A percentile compares a stretch with the other conserved stretches of the same genome.
Conservation (phyloP, 2,888 invertebrate species). For the Arenicola marina region DNA sequence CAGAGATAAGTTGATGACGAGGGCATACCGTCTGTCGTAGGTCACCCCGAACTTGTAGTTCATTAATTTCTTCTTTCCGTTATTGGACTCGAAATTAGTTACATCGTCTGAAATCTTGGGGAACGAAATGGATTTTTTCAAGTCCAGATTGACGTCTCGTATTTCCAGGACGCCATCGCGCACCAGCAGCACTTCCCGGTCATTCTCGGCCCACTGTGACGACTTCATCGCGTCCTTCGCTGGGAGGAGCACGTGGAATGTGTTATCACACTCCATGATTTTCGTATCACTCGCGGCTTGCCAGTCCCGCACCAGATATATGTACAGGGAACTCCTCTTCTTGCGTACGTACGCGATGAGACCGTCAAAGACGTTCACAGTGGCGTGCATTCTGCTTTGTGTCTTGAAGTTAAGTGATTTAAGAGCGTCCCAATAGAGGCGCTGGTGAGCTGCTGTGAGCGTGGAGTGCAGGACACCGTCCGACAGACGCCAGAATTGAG, state of each 20-base stretch:
- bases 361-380: constrained; percentile 5
- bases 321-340: background rate
- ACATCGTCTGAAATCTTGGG: constrained; percentile 21
- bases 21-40: constrained; percentile 17
- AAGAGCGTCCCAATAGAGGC: constrained; percentile 3
- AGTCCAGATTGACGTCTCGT: background rate
- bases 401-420: constrained; percentile 1
- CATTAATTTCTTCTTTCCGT: constrained; percentile 18
- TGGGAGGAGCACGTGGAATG: background rate
- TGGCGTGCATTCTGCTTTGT: constrained; percentile 6
- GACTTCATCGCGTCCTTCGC: background rate
- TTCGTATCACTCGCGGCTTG: background rate
- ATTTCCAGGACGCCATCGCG: constrained; percentile 20
- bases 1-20: constrained; percentile 20
- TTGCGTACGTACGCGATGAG: constrained; percentile 12
- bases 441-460: background rate
- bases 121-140: background rate
- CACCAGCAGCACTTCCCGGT: constrained; percentile 3
- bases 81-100: constrained; percentile 8
- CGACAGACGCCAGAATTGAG: constrained; percentile 19
- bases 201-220: background rate
- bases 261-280: background rate
- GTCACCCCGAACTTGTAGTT: constrained; percentile 21
- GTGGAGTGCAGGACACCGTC: constrained; percentile 5
- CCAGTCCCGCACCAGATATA: background rate